Base-by-base conservation (phyloP, 1,140 invertebrate species). In the Trichonephila inaurata region DNA sequence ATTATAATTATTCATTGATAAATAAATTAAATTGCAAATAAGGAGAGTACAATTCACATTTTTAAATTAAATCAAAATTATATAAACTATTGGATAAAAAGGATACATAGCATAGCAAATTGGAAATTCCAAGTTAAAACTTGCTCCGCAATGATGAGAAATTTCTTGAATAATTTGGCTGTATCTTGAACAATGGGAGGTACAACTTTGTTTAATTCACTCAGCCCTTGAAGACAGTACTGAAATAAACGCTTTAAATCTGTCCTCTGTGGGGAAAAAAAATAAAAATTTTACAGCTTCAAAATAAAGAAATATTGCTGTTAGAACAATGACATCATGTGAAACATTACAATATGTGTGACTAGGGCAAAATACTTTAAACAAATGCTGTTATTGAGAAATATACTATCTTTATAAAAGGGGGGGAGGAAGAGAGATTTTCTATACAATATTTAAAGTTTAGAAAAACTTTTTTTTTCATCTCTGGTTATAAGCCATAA, bases 211-310 rank as follows among this genome's bases (percentile, higher is more conserved):
- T 96, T 95, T 60, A 97, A 95, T 95, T 97, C 96, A 94, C 96
- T 95, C 12, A 97, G 95, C 33, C 97, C 96, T 95, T 96, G 95
- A 2, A 97, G 95, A 94, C 96, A 96, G 95, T 97, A 97, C 95
- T 97, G 96, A 95, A 98, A 98, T 95, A 98, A 98, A 94, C 97
- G 96, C 95, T 97, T 97, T 93, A 99, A 96, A 95, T 98, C 97
- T 92, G 96, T 96, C 60, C 96, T 96, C 96, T 97, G 95, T 62
- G 96, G 95, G 92, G 8, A 66, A 64, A 10, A n/a, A 28, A 66
- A 44, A 66, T 51, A 7, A 51, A 51, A 51, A 10, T 7, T 7
- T 7, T 12, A 51, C 7, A 51, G 10, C 10, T 51, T 0, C 7
- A 51, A 51, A 51, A 12, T 12, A 51, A 7, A 51, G 6, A 40